Base-by-base conservation (phyloP, 2,888 invertebrate species). In the Brachypalpus laphriformis region DNA sequence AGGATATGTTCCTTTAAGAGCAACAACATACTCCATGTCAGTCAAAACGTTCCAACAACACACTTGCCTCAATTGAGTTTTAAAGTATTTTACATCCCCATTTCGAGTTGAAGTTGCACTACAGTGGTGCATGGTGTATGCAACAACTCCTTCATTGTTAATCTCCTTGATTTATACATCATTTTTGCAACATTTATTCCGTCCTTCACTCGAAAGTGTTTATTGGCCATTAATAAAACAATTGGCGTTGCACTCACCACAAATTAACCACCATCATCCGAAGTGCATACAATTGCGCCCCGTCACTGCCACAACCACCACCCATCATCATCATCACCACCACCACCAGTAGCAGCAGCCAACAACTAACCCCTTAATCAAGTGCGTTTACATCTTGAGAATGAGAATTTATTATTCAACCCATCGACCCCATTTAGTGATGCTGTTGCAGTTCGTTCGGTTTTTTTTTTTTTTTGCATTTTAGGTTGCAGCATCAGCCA, bases 401-500 rank as follows among this genome's bases (percentile, higher is more conserved):
- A 80, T 80, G 80, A 68, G 63, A 70, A 83, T 83, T 83, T 80
- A 83, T 74, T 80, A 70, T 70, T 63, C 80, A 34, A 78, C 80
- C 68, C 68, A 74, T 72, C 83, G 74, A 78, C 80, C 83, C 63
- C 68, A 18, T 80, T 83, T 65, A 65, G 56, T 70, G 56, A 25
- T 31, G 68, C 16, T 8, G 16, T 47, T 47, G 8, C 14, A 20
- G 31, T 9, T 65, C 31, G 4, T 31, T 14, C n/a, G n/a, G 3
- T 16, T 65, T 22, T 6, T 45, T 45, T n/a, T 37, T 16, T 63
- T 47, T 61, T 61, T 40, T 28, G 14, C 9, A 6, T 20, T 14
- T 54, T 54, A 37, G 25, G 54, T 37, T 71, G 57, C 28, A 37
- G 22, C 57, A 11, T 70, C 56, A 25, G 40, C 31, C 20, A 66